Conservation (phyloP, 1,140 invertebrate genomes). For the Pantala flavescens region DNA sequence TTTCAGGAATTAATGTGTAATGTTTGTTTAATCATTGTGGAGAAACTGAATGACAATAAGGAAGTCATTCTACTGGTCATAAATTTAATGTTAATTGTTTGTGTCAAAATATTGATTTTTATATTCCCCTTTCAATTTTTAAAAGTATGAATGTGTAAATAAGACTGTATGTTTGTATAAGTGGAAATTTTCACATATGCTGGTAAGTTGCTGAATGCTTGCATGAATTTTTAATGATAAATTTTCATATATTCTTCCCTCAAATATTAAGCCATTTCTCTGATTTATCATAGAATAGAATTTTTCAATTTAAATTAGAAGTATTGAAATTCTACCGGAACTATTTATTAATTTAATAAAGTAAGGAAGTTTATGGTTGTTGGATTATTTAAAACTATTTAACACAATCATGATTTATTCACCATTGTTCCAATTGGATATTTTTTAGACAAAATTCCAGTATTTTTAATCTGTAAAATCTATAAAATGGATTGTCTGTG, state of each 20-base stretch:
- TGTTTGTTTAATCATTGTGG: neutral
- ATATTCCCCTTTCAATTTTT: neutral
- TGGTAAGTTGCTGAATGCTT: slow-evolving; percentile 9
- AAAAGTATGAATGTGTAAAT: neutral
- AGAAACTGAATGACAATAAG: neutral
- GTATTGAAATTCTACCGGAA: slow-evolving; percentile 6
- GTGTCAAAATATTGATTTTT: slow-evolving; percentile 3
- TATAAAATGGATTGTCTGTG: neutral
- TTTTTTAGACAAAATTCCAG: neutral
- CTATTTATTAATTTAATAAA: neutral
- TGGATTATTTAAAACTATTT: neutral
- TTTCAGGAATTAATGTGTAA: neutral
- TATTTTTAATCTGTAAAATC: neutral
- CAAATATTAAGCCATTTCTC: neutral
- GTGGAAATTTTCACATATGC: neutral
- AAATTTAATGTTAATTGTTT: slow-evolving; percentile 5
- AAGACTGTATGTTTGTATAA: neutral
- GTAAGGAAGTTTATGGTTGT: neutral
- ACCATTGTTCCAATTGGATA: neutral
- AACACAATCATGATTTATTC: neutral
- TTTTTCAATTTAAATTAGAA: neutral
- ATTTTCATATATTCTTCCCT: slow-evolving; percentile 7
- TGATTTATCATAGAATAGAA: slow-evolving; percentile 8
- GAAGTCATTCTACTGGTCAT: neutral
- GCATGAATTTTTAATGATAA: slow-evolving; percentile 8